Base-by-base conservation (phyloP, 2,888 invertebrate species). In the Eupsilia transversa region DNA sequence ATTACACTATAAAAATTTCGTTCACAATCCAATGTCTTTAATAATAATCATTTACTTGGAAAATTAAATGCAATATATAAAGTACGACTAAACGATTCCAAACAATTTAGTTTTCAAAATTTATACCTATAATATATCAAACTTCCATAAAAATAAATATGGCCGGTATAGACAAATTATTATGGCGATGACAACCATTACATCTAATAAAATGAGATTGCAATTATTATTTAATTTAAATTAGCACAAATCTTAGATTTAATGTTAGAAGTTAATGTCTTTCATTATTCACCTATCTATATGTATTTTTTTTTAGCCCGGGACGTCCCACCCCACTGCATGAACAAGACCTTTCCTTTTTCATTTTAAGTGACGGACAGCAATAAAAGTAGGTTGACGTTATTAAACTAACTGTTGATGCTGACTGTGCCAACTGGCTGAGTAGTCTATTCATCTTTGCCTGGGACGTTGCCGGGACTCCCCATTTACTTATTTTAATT, bases 191-290 rank as follows among this genome's bases (percentile, higher is more conserved):
- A 46, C 27, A 59, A 75, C 78, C 71, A 78, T 70, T 69, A 76
- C 27, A 72, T 71, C 67, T 70, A 66, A 57, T 61, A 65, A 2
- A 41, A 63, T 38, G 69, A 77, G 63, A 72, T 70, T 82, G 71
- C 65, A 79, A 82, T 73, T 79, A 77, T 69, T 74, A 74, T 59
- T 46, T 66, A 74, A 56, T 59, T 69, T 74, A 57, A 74, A 84
- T 83, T 87, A 85, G 83, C 87, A 82, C 80, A 87, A 83, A 77
- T 74, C 76, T 77, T 88, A 87, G 30, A 59, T 57, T 49, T 85
- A 75, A 72, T 83, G 89, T 93, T 93, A 93, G 89, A 84, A 88
- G 91, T 93, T 93, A 93, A 90, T 94, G 94, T 94, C 94, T 94
- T 94, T 93, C 88, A 90, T 90, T 90, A 82, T 79, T 80, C 69